Conservation (phyloP, 2,113 vertebrate species). For the Saccopteryx leptura region DNA sequence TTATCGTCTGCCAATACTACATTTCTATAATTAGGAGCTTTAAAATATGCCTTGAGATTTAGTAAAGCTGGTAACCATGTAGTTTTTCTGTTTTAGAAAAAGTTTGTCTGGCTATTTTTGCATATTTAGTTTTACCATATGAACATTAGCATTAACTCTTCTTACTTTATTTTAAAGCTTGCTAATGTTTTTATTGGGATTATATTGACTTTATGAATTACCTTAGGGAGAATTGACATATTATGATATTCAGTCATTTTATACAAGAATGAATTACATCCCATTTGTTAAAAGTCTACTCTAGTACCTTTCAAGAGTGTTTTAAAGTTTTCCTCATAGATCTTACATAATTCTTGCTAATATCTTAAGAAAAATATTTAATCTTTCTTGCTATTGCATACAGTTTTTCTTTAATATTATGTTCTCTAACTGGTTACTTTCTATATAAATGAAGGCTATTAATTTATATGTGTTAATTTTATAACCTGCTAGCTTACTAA, state of each 20-base stretch:
- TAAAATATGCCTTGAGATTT: background rate
- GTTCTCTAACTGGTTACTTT: background rate
- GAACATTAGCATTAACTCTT: background rate
- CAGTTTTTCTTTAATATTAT: background rate
- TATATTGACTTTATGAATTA: background rate
- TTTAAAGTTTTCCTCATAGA: background rate
- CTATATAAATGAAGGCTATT: background rate
- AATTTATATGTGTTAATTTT: background rate
- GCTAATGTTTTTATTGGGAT: background rate
- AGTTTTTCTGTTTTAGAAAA: background rate
- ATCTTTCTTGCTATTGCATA: background rate
- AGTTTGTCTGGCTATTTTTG: background rate
- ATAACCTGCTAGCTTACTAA: background rate
- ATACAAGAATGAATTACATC: background rate
- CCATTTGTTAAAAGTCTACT: background rate
- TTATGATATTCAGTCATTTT: background rate
- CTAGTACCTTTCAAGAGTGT: background rate
- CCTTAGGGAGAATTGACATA: background rate
- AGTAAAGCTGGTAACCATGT: background rate
- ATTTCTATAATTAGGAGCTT: background rate
- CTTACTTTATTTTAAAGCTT: constrained; percentile 12
- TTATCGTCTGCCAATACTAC: background rate
- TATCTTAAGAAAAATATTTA: background rate
- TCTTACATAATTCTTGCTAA: constrained; percentile 9
- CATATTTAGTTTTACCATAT: background rate